Evolutionary conservation across 2,113 vertebrate species (phyloP).

Genomic region (Salvelinus namaycush): DNA sequence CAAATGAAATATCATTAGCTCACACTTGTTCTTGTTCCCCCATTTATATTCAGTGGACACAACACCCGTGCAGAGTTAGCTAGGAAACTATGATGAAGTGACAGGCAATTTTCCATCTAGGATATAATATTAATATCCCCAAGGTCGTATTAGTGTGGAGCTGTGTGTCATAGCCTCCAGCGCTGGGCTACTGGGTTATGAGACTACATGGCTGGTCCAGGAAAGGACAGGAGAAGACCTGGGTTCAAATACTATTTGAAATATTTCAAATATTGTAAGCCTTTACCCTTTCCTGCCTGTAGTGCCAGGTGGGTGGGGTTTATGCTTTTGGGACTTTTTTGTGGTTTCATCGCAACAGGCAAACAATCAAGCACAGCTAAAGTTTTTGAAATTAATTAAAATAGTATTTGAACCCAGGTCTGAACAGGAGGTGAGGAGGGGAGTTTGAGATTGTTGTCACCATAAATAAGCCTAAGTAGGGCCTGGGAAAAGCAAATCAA

Average conservation of each 20-base stretch:
- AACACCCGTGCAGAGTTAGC: background rate
- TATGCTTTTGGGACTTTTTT: no score
- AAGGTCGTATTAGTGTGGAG: conserved; percentile 24
- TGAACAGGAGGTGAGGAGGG: background rate
- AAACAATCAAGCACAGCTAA: no score
- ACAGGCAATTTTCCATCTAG: conserved; percentile 24
- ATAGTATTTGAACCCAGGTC: no score
- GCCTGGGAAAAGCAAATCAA: conserved; percentile 19
- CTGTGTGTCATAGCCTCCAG: conserved; percentile 17
- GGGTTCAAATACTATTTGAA: no score
- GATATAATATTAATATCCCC: conserved; percentile 12
- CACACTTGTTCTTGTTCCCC: background rate
- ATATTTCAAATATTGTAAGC: no score
- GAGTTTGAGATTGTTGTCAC: conserved; percentile 4
- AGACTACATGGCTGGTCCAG: background rate
- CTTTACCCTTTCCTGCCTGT: no score
- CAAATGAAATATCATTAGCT: conserved; percentile 25
- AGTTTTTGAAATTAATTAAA: no score
- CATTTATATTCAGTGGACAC: conserved; percentile 20
- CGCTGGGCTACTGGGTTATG: background rate
- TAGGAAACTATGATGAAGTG: conserved; percentile 33
- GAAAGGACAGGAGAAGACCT: background rate
- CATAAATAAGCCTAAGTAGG: background rate
- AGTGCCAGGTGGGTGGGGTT: no score
- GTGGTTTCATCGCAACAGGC: no score